Conservation (phyloP, 1,140 invertebrate genomes). For the Drosophila athabasca region DNA sequence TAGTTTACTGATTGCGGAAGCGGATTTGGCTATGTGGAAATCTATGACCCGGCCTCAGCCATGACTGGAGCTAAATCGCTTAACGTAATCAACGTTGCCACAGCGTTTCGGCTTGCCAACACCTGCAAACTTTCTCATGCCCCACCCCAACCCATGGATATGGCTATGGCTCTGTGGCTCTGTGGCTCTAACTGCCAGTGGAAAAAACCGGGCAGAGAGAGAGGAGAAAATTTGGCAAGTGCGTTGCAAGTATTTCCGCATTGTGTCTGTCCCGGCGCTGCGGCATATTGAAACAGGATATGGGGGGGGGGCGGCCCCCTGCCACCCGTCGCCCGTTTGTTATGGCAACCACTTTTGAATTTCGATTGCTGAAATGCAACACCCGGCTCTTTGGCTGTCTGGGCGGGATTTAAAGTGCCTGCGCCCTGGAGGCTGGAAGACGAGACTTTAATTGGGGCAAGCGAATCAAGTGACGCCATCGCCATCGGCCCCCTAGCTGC, state of each 20-base stretch:
- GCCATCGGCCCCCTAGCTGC: not conserved
- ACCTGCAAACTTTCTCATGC: conserved; percentile 60
- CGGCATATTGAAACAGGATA: conserved; percentile 16
- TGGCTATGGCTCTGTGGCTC: too few species aligned
- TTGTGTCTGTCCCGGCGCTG: conserved; percentile 32
- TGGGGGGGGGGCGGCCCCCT: not conserved
- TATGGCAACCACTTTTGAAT: conserved; percentile 67
- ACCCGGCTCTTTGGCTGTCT: conserved; percentile 13
- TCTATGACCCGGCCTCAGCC: conserved; percentile 44
- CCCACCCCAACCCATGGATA: not conserved
- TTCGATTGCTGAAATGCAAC: conserved; percentile 70
- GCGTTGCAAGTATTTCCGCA: conserved; percentile 67
- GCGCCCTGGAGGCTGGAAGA: conserved; percentile 16
- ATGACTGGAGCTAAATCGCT: conserved; percentile 67
- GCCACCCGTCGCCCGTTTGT: conserved; percentile 14
- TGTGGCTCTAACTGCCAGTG: too few species aligned
- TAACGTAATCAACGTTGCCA: conserved; percentile 72
- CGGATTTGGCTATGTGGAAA: conserved; percentile 77
- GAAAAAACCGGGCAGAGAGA: too few species aligned
- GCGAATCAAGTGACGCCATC: conserved; percentile 64
- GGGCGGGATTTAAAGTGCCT: conserved; percentile 2
- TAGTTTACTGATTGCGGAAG: conserved; percentile 81
- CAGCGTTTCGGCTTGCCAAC: conserved; percentile 24
- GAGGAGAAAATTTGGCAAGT: conserved; percentile 36
- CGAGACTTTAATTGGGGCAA: conserved; percentile 67